phyloP scores from a whole-genome alignment of 2,797 vertebrate genomes.

The Lagocephalus sceleratus region DNA sequence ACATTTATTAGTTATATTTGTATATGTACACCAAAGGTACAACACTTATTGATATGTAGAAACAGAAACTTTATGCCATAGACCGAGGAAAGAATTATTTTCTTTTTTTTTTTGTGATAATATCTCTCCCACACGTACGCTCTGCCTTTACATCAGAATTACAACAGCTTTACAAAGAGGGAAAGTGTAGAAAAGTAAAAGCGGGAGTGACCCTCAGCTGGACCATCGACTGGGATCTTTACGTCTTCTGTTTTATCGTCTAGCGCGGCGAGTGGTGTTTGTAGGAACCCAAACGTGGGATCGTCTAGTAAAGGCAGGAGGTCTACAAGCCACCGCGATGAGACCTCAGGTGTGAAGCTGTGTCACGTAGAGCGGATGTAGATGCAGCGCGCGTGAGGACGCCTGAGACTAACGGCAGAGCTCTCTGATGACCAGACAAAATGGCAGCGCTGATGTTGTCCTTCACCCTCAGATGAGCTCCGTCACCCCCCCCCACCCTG shows the following conservation, averaged over 20 bases:
- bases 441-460: conserved; percentile 47
- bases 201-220: conserved; percentile 46
- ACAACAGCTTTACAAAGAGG: conserved; percentile 81
- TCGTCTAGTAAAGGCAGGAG: conserved; percentile 49
- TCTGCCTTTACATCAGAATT: conserved; percentile 80
- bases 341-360: conserved; percentile 25
- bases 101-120: conserved; percentile 60
- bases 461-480: too few relatives aligned
- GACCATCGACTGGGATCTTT: conserved; percentile 52
- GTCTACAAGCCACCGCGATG: conserved; percentile 15
- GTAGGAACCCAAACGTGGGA: conserved; percentile 48
- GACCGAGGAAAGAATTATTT: conserved; percentile 58
- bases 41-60: conserved; percentile 92
- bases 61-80: conserved; percentile 76
- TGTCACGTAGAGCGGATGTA: conserved; percentile 23
- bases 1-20: conserved; percentile 96
- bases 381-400: conserved; percentile 34
- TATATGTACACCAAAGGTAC: conserved; percentile 97
- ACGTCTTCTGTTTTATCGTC: conserved; percentile 29
- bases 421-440: conserved; percentile 39
- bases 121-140: conserved; percentile 52
- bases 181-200: conserved; percentile 77
- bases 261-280: conserved; percentile 38
- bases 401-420: conserved; percentile 49
- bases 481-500: too few relatives aligned